These are phyloP conservation scores for Vollenhovia emeryi DNA, from an alignment of 1,140 invertebrate species.

Conservation along the genomic window DNA sequence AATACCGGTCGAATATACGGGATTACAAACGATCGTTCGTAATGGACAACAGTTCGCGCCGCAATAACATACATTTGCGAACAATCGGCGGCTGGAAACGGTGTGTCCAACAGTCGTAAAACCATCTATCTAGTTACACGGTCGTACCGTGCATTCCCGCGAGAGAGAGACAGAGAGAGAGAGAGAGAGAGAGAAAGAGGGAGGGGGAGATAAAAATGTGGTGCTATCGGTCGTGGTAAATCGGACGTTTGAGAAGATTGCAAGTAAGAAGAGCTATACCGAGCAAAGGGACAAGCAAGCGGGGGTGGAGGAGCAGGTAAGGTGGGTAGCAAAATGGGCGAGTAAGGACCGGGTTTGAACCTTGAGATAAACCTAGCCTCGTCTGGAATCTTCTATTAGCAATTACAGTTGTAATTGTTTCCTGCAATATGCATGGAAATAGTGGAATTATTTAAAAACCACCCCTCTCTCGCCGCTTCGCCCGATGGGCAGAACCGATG, in stretches of 20 bases:
- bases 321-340: constrained; percentile 57
- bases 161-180: neutral
- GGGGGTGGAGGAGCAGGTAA: constrained; percentile 20
- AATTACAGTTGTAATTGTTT: constrained; percentile 86
- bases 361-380: constrained; percentile 84
- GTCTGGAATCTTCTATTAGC: constrained; percentile 86
- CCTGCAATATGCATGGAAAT: constrained; percentile 86
- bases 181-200: neutral
- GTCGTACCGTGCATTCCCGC: neutral
- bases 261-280: constrained; percentile 52
- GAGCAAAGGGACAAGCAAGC: constrained; percentile 35
- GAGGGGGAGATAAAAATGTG: neutral
- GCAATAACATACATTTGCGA: constrained; percentile 57
- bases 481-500: constrained; percentile 44
- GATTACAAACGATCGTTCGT: constrained; percentile 51
- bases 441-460: constrained; percentile 85
- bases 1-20: constrained; percentile 34
- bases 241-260: constrained; percentile 58
- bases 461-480: constrained; percentile 68
- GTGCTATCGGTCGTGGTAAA: constrained; percentile 38
- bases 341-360: constrained; percentile 75
- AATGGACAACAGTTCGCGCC: constrained; percentile 46
- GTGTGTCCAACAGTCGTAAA: constrained; percentile 47
- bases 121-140: constrained; percentile 46
- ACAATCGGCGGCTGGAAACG: constrained; percentile 45